These are phyloP conservation scores for Premnoplex brunnescens DNA, from an alignment of 2,797 vertebrate species.

Conservation along the genomic window DNA sequence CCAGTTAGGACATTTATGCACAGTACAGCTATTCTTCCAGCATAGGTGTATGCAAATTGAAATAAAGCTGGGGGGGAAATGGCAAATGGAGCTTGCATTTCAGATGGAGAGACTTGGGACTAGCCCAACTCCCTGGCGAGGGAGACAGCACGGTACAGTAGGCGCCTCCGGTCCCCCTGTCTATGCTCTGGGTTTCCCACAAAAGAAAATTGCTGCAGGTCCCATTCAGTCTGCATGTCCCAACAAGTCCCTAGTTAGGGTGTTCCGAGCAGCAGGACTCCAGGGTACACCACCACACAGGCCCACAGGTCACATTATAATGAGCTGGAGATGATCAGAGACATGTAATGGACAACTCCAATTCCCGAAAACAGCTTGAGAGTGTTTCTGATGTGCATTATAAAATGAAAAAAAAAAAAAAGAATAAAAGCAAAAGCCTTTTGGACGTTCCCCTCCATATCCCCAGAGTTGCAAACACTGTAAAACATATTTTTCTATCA, in stretches of 20 bases:
- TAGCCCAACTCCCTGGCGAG: background rate
- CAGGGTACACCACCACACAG: background rate
- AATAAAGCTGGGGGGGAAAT: background rate
- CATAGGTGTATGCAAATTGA: conserved; percentile 56
- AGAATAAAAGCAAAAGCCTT: background rate
- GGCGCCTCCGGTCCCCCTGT: background rate
- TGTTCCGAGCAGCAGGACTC: background rate
- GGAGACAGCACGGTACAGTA: background rate
- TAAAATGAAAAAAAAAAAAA: background rate
- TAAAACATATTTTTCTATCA: background rate
- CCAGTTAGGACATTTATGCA: conserved; percentile 37
- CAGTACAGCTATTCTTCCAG: conserved; percentile 23
- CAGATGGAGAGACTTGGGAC: conserved; percentile 22
- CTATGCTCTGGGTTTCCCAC: conserved; percentile 1
- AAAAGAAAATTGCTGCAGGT: conserved; percentile 47
- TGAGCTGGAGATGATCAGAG: conserved; percentile 39
- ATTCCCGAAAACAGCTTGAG: conserved; percentile 4
- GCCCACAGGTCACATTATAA: conserved; percentile 50
- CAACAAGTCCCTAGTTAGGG: background rate
- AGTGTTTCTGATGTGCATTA: background rate
- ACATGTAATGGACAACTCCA: background rate
- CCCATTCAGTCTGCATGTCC: background rate
- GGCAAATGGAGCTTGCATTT: conserved; percentile 22
- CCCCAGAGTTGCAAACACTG: background rate
- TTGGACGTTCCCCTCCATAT: background rate